A percentile compares a stretch with the other conserved stretches of the same genome.
Conservation (phyloP, 37 sponge, comb jelly and placozoan species). For the Tethya wilhelma region DNA sequence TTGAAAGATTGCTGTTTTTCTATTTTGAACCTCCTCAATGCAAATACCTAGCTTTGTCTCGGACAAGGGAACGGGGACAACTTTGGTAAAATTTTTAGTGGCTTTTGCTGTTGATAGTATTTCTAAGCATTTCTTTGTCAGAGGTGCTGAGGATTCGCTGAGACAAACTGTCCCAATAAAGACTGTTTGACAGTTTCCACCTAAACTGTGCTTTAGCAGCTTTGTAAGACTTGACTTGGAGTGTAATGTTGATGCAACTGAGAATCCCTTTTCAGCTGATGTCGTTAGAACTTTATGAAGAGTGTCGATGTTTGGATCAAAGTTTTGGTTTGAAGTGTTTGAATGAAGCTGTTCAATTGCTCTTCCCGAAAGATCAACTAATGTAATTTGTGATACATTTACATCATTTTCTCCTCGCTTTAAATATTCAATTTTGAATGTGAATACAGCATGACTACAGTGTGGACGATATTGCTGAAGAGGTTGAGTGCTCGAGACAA, state of each 20-base stretch:
- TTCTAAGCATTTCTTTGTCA: slow-evolving; percentile 22
- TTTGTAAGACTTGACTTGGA: slow-evolving; percentile 47
- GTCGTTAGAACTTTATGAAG: slow-evolving; percentile 23
- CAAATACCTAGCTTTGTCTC: not conserved
- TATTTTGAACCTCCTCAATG: not conserved
- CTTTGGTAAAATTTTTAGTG: slow-evolving; percentile 7
- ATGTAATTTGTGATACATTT: slow-evolving; percentile 14
- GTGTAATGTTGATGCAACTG: slow-evolving; percentile 6
- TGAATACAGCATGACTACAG: slow-evolving; percentile 61
- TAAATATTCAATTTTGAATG: slow-evolving; percentile 25
- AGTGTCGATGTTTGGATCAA: slow-evolving; percentile 28
- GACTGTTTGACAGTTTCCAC: slow-evolving; percentile 37
- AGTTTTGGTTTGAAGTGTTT: not conserved
- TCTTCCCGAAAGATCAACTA: slow-evolving; percentile 60
- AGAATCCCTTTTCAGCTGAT: not conserved
- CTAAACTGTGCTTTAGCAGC: slow-evolving; percentile 48
- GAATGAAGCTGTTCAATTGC: slow-evolving; percentile 27
- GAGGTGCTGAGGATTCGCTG: not conserved
- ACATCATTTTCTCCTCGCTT: not conserved
- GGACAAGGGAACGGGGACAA: not conserved
- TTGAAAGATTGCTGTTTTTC: not conserved
- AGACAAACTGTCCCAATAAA: slow-evolving; percentile 29
- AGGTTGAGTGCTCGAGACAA: not conserved
- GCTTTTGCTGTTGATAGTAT: not conserved
- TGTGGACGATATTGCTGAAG: slow-evolving; percentile 38